A percentile compares a stretch with the other conserved stretches of the same genome.
phyloP scores from a whole-genome alignment of 2,113 vertebrate species.

The Orycteropus afer region DNA sequence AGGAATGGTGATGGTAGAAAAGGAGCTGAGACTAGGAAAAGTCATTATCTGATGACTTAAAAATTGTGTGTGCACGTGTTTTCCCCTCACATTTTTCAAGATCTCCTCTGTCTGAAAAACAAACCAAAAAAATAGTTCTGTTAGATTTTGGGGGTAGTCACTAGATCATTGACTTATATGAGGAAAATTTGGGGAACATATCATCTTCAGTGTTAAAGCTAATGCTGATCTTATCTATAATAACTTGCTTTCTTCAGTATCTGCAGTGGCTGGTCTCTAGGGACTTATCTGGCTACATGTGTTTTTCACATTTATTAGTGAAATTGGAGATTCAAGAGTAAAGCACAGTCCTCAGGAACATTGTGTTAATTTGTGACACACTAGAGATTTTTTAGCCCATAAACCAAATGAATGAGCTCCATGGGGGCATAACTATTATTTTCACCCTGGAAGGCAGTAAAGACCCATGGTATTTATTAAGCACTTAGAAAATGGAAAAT shows the following conservation, averaged over 20 bases:
- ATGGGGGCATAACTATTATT: constrained; percentile 57
- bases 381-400: constrained; percentile 61
- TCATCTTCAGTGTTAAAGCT: not conserved
- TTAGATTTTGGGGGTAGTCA: not conserved
- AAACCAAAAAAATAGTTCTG: not conserved
- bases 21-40: not conserved
- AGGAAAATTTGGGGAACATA: constrained; percentile 17
- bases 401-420: constrained; percentile 65
- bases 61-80: not conserved
- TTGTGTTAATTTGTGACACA: constrained; percentile 60
- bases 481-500: constrained; percentile 63
- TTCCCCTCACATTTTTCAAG: not conserved
- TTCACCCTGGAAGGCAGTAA: constrained; percentile 64
- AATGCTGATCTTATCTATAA: constrained; percentile 61
- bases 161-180: not conserved
- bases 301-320: constrained; percentile 80
- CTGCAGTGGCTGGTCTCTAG: constrained; percentile 57
- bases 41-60: not conserved
- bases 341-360: constrained; percentile 69
- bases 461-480: constrained; percentile 72
- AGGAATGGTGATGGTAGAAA: not conserved
- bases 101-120: constrained; percentile 1
- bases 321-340: constrained; percentile 72
- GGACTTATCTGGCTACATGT: constrained; percentile 66
- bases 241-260: constrained; percentile 65